Percentiles rank a stretch among this genome's conserved stretches.
phyloP scores from a whole-genome alignment of 2,888 invertebrate species.

The Nymphalis polychloros region DNA sequence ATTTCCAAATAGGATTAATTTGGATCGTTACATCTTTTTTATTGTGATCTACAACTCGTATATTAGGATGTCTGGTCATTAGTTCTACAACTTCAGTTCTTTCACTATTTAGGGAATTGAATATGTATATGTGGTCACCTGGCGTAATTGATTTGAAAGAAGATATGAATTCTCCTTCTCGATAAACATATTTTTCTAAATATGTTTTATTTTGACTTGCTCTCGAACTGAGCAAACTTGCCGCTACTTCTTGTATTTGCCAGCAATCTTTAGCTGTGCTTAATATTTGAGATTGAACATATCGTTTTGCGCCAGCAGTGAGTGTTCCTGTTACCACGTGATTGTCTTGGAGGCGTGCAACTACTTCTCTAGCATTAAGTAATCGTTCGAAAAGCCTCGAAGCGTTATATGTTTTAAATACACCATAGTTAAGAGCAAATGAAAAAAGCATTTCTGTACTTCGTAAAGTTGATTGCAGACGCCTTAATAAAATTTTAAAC shows the following conservation, averaged over 20 bases:
- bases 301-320: conserved; percentile 91
- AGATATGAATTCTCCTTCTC: conserved; percentile 69
- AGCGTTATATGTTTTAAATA: conserved; percentile 77
- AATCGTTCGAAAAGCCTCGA: conserved; percentile 74
- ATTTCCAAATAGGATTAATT: conserved; percentile 70
- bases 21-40: conserved; percentile 77
- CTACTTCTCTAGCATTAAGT: conserved; percentile 85
- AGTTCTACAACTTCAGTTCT: conserved; percentile 90
- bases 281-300: conserved; percentile 86
- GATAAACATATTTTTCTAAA: conserved; percentile 66
- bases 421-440: conserved; percentile 86
- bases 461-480: conserved; percentile 89
- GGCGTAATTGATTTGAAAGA: conserved; percentile 74
- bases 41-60: conserved; percentile 87
- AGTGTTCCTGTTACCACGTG: conserved; percentile 98
- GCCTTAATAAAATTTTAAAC: conserved; percentile 90
- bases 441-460: conserved; percentile 92
- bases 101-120: conserved; percentile 91
- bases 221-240: conserved; percentile 85
- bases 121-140: conserved; percentile 86
- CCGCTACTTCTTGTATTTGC: conserved; percentile 65
- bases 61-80: conserved; percentile 84
- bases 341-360: conserved; percentile 96
- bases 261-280: conserved; percentile 64
- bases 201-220: conserved; percentile 86